phyloP scores from a whole-genome alignment of 2,797 vertebrate genomes.

The Amazona ochrocephala region DNA sequence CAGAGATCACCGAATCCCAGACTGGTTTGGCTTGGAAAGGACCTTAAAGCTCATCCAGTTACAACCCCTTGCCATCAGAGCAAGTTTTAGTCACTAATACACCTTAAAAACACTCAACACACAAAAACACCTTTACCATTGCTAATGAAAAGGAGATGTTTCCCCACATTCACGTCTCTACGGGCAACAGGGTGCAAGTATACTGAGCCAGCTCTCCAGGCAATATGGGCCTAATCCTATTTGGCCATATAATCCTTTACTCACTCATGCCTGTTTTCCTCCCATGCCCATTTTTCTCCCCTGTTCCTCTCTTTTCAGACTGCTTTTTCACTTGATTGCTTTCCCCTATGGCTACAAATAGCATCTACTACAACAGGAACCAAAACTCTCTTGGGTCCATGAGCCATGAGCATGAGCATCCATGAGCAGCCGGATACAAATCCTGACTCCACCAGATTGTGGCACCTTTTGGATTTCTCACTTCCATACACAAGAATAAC shows the following conservation, averaged over 20 bases:
- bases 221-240: neutral
- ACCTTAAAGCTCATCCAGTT: neutral
- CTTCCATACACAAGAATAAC: neutral
- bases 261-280: neutral
- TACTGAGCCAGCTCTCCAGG: neutral
- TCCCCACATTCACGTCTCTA: neutral
- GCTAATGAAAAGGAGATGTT: fast-evolving
- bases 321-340: neutral
- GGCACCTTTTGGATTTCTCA: neutral
- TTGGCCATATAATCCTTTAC: neutral
- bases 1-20: neutral
- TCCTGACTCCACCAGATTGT: neutral
- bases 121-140: fast-evolving
- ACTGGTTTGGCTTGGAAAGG: neutral
- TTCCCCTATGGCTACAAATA: neutral
- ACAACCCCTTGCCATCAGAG: neutral
- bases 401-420: neutral
- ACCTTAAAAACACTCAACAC: neutral
- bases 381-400: neutral
- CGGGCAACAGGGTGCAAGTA: neutral
- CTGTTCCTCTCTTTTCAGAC: neutral
- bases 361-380: neutral
- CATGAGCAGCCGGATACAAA: neutral
- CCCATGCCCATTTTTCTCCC: neutral
- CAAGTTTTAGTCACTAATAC: neutral